Evolutionary conservation across 2,113 vertebrate species (phyloP), one percentile per base, ranked within the genome.

Genomic region (Atractosteus spatula): DNA sequence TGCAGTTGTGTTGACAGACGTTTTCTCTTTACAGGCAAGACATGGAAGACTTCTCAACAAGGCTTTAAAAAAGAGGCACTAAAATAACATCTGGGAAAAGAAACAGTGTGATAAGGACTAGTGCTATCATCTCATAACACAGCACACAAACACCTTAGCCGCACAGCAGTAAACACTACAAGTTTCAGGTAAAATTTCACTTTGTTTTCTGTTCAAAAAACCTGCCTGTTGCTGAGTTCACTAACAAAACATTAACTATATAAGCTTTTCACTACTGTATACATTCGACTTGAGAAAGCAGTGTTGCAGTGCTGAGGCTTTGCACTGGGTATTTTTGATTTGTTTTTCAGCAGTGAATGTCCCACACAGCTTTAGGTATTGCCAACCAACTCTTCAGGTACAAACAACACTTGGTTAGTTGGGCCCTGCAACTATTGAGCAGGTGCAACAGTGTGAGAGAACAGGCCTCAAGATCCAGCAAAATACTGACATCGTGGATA

Each of bases 231-330:
- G 13, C 43, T 67, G 45, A 67, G 66, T 51, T 41, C 66, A 41
- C 54, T 55, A 68, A 54, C 66, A 68, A 17, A 68, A 54, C 14
- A 55, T 29, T 54, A 54, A 68, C 16, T 64, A 69, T 59, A 16
- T 3, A 56, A 44, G 57, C 47, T 91, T 79, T 71, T 87, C 77
- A 81, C 84, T 74, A 75, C 79, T 82, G 82, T 85, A 82, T 64
- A 74, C 69, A 78, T 73, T 56, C 51, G n/a, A 62, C 13, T 68
- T 13, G 44, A 63, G 70, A 69, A 62, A 69, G 56, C 43, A 62
- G 13, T 68, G n/a, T 12, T 42, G 6, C 51, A 54, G 68, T 69
- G 54, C 13, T 69, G 55, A 57, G 45, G 55, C 68, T 14, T 59
- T 71, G 55, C 69, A 41, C 43, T 43, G 69, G 55, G 3, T 56